Evolutionary conservation across 2,113 vertebrate genomes (phyloP).

Genomic region (Oophaga pumilio): DNA sequence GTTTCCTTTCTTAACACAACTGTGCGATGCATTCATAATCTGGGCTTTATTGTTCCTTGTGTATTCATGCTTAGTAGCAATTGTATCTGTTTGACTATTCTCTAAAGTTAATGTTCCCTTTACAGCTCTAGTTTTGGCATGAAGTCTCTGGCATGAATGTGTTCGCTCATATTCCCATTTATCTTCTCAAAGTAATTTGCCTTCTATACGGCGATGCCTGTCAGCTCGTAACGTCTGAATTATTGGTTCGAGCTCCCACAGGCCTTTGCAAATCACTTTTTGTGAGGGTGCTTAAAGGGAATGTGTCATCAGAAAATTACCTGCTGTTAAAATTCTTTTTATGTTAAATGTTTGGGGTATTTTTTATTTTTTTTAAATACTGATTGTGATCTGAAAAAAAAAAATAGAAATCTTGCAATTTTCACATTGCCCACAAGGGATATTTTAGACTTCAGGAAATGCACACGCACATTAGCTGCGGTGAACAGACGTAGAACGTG

Average conservation of each 20-base stretch:
- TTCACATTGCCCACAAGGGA: too few relatives aligned
- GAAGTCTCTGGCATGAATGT: constrained; percentile 2
- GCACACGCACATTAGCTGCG: too few relatives aligned
- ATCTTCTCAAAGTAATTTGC: constrained; percentile 17
- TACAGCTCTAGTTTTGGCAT: constrained; percentile 9
- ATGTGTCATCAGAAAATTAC: too few relatives aligned
- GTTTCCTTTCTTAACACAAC: neutral
- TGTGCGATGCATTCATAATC: constrained; percentile 30
- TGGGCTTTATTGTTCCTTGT: constrained; percentile 21
- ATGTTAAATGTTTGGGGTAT: too few relatives aligned
- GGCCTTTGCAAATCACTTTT: neutral
- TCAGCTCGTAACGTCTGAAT: neutral
- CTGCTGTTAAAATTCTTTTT: too few relatives aligned
- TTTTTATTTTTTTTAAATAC: too few relatives aligned
- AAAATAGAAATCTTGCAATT: too few relatives aligned
- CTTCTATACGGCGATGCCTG: neutral
- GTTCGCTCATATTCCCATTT: neutral
- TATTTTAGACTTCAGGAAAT: too few relatives aligned
- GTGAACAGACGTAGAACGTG: too few relatives aligned
- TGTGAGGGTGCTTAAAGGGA: neutral
- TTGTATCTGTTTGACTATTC: constrained; percentile 31
- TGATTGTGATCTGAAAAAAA: too few relatives aligned
- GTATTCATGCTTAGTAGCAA: constrained; percentile 36
- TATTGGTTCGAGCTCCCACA: neutral
- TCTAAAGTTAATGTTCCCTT: constrained; percentile 41